Conservation (phyloP, 92 coral and sea anemone genomes). For the Metridium senile region DNA sequence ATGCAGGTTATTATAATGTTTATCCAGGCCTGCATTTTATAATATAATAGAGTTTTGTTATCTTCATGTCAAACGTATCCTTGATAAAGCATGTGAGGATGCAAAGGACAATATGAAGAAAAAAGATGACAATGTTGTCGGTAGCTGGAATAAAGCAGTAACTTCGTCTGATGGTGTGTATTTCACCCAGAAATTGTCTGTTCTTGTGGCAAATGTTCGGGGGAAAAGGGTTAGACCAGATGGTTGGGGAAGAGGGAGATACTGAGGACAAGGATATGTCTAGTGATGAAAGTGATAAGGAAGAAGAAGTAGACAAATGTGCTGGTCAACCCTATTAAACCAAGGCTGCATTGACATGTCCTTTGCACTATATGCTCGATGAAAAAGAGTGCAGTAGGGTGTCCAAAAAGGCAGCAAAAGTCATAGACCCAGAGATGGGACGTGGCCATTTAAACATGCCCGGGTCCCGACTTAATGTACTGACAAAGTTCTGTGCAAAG, state of each 20-base stretch:
- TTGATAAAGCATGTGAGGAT: constrained; percentile 56
- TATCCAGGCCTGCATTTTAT: constrained; percentile 42
- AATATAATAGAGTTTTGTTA: constrained; percentile 42
- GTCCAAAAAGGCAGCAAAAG: constrained; percentile 38
- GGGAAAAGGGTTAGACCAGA: background rate
- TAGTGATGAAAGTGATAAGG: background rate
- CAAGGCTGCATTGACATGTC: constrained; percentile 42
- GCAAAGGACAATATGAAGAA: constrained; percentile 60
- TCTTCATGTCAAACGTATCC: constrained; percentile 42
- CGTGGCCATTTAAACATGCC: constrained; percentile 29
- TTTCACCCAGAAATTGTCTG: constrained; percentile 48
- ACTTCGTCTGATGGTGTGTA: constrained; percentile 63
- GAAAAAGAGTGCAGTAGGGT: constrained; percentile 57
- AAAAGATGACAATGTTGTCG: constrained; percentile 19
- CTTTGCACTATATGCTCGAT: constrained; percentile 44
- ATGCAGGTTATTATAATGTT: constrained; percentile 44
- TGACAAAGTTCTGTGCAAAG: constrained; percentile 18
- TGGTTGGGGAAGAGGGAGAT: background rate
- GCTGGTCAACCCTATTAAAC: constrained; percentile 47
- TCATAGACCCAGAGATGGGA: constrained; percentile 21
- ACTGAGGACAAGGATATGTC: background rate
- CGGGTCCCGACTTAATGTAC: constrained; percentile 10
- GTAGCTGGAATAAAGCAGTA: constrained; percentile 52
- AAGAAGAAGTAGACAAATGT: constrained; percentile 27
- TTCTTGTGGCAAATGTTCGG: constrained; percentile 29